phyloP scores from a whole-genome alignment of 2,888 invertebrate genomes.

The Amblyjoppa fuscipennis region DNA sequence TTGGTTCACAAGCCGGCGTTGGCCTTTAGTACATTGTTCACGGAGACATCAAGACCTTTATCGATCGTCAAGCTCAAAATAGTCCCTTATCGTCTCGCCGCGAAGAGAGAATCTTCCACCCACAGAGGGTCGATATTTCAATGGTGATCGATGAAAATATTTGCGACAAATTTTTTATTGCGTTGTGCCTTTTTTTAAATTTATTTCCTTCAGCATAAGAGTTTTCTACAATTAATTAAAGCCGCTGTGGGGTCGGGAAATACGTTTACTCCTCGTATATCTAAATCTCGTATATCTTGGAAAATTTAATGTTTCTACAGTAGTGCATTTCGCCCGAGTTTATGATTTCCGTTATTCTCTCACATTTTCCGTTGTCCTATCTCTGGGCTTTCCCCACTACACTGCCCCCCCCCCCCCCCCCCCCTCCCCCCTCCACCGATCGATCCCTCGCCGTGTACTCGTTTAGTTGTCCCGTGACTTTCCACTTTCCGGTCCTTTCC shows the following conservation, averaged over 20 bases:
- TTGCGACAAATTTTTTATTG: not conserved
- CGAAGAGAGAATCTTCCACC: not conserved
- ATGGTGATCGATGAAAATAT: not conserved
- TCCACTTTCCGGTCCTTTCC: slow-evolving; percentile 71
- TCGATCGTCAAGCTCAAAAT: not conserved
- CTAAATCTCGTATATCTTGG: not conserved
- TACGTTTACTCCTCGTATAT: not conserved
- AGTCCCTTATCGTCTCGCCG: not conserved
- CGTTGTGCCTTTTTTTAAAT: not conserved
- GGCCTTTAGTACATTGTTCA: not conserved
- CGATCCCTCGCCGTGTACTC: slow-evolving; percentile 54
- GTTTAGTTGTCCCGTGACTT: slow-evolving; percentile 65
- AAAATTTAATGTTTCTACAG: not conserved
- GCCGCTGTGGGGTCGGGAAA: not conserved
- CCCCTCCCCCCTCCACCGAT: slow-evolving; percentile 39
- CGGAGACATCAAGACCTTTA: not conserved
- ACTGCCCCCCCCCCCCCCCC: not conserved
- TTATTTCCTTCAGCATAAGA: not conserved
- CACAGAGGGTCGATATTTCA: not conserved
- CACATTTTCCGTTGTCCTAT: slow-evolving; percentile 56
- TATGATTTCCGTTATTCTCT: slow-evolving; percentile 56
- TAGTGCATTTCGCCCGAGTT: slow-evolving; percentile 28
- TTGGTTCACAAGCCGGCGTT: not conserved
- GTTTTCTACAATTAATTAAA: not conserved
- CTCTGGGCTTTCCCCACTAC: slow-evolving; percentile 40